These are phyloP conservation scores for Lanius collurio DNA, from an alignment of 2,113 vertebrate genomes.

Conservation along the genomic window DNA sequence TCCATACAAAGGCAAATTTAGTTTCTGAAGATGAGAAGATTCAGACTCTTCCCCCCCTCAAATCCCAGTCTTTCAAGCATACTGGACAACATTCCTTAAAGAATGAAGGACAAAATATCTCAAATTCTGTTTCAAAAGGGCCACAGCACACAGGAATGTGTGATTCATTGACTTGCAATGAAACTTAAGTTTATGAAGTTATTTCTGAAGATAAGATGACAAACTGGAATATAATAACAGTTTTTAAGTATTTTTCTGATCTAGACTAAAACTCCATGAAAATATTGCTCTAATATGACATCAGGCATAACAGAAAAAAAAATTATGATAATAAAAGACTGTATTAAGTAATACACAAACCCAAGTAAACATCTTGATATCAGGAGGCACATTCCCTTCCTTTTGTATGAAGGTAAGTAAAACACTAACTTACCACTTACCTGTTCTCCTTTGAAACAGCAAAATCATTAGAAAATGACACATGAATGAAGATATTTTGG, in stretches of 20 bases:
- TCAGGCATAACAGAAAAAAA: background rate
- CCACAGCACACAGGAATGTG: background rate
- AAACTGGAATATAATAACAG: background rate
- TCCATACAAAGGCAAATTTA: background rate
- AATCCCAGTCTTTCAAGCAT: background rate
- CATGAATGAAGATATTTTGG: background rate
- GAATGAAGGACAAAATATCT: background rate
- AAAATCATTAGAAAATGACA: background rate
- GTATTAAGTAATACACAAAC: background rate
- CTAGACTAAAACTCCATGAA: background rate
- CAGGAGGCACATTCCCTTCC: background rate
- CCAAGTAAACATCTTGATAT: fast-evolving
- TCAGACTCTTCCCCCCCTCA: background rate
- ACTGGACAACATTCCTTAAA: background rate
- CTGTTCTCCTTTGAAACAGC: background rate
- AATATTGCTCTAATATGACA: background rate
- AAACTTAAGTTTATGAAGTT: background rate
- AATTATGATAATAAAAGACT: background rate
- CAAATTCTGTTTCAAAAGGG: background rate
- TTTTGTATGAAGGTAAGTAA: background rate
- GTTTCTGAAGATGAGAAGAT: background rate
- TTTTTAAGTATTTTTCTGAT: background rate
- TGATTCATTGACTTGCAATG: slow-evolving; percentile 15
- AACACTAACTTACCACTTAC: background rate
- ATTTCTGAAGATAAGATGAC: background rate